A percentile compares a stretch with the other conserved stretches of the same genome.
phyloP scores from a whole-genome alignment of 2,113 vertebrate genomes.

The Micronycteris hirsuta region DNA sequence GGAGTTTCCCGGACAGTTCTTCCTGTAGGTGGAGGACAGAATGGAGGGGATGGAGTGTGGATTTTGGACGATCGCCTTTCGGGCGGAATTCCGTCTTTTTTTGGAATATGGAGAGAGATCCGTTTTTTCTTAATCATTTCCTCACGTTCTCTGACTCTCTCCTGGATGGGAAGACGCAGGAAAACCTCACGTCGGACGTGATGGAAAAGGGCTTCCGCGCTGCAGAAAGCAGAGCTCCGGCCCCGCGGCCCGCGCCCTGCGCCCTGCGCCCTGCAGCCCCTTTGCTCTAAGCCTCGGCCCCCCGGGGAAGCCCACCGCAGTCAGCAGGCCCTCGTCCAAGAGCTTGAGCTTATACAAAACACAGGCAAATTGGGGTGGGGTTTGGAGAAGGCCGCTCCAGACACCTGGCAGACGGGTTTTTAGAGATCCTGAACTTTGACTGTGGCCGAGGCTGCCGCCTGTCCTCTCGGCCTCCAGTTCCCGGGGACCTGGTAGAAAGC shows the following conservation, averaged over 20 bases:
- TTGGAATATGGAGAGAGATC: background rate
- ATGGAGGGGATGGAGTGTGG: background rate
- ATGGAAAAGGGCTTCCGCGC: background rate
- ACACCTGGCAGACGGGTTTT: background rate
- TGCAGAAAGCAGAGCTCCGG: background rate
- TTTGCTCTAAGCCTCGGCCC: background rate
- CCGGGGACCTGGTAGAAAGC: background rate
- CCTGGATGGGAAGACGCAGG: background rate
- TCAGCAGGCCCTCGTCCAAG: background rate
- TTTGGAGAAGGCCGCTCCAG: too few relatives aligned
- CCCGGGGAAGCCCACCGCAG: fast-evolving
- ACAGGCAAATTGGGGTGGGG: background rate
- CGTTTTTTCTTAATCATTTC: background rate
- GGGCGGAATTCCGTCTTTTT: background rate
- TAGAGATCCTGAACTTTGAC: background rate
- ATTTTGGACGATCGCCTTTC: background rate
- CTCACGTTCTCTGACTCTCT: background rate
- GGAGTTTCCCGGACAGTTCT: background rate
- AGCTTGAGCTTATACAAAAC: background rate
- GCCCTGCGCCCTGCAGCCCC: too few relatives aligned
- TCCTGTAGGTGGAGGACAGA: background rate
- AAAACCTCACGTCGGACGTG: background rate
- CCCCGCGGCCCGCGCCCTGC: too few relatives aligned
- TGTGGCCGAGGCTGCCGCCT: too few relatives aligned
- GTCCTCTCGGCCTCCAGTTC: background rate